Evolutionary conservation across 2,797 vertebrate species (phyloP), one percentile per base, ranked within the genome.

Genomic region (Moxostoma hubbsi): DNA sequence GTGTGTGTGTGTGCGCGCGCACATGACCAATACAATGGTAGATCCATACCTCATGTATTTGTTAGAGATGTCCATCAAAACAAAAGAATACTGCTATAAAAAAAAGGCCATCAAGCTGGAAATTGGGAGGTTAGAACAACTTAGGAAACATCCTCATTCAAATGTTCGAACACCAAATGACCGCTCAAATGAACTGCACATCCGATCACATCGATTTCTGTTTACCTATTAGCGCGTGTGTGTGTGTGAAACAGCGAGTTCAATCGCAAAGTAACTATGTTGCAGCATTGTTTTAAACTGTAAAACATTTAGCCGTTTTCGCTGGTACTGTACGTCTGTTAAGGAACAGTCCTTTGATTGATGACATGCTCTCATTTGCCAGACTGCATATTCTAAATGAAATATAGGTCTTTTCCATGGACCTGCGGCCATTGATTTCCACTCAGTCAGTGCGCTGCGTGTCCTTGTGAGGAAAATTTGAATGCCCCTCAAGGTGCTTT

Each of bases 321-420:
- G 2, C 24, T 24, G 24, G 24, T 24, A 24, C 24, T 24, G 59
- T 46, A 63, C 6, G 75, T 77, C 75, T 70, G 49, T 70, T 78
- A 70, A 75, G 78, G 75, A 11, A 77, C 81, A 80, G 66, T 8
- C 43, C 16, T 62, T 88, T 91, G 92, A 93, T 91, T 91, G 92
- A 93, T 92, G 75, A 89, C 81, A n/a, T 18, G 73, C 81, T 88
- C 89, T 87, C 85, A 82, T 90, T 88, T 90, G 89, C 89, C 81
- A 86, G 87, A 91, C 90, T 85, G 89, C 88, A 92, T 92, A 92
- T 92, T 93, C 88, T 89, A 88, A 91, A 92, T 90, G 90, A 91
- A 89, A 89, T 84, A 90, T 88, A 89, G 88, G 88, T 83, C 87
- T 92, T 92, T 91, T 88, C 79, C 86, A 88, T 85, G 82, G 81